phyloP scores from a whole-genome alignment of 2,888 invertebrate species.

The Lydus trimaculatus region DNA sequence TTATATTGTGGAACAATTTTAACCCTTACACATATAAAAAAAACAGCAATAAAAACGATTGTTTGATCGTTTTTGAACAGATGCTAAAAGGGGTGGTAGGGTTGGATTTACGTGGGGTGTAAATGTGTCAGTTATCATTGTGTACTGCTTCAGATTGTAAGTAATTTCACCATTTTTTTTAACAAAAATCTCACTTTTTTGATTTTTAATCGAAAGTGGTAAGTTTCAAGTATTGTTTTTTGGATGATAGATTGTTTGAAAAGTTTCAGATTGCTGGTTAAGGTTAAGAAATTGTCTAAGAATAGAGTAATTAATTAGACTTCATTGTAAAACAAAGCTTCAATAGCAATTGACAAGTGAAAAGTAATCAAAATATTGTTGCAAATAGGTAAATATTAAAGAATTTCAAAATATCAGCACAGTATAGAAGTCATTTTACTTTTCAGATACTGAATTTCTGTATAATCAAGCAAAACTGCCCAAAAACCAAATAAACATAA shows the following conservation, averaged over 20 bases:
- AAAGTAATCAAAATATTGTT: too few species aligned
- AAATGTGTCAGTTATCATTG: not conserved
- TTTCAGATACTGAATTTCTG: too few species aligned
- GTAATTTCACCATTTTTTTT: not conserved
- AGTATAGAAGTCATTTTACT: too few species aligned
- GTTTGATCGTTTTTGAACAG: constrained; percentile 12
- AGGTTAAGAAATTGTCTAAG: too few species aligned
- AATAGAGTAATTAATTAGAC: too few species aligned
- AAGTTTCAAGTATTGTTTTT: not conserved
- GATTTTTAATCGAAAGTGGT: not conserved
- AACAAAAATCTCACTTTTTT: not conserved
- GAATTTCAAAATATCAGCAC: too few species aligned
- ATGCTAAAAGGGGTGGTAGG: constrained; percentile 15
- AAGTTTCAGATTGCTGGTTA: not conserved
- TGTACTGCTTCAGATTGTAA: not conserved
- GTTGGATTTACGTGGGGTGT: constrained; percentile 7
- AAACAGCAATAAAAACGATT: not conserved
- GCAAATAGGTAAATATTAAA: too few species aligned
- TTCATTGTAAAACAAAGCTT: too few species aligned
- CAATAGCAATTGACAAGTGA: too few species aligned
- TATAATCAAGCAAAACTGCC: too few species aligned
- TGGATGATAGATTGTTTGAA: not conserved
- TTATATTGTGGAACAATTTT: constrained; percentile 7
- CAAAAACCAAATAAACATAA: too few species aligned
- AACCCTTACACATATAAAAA: constrained; percentile 8